A percentile compares a stretch with the other conserved stretches of the same genome.
Conservation (phyloP, 2,797 vertebrate genomes). For the Cetoscarus ocellatus region DNA sequence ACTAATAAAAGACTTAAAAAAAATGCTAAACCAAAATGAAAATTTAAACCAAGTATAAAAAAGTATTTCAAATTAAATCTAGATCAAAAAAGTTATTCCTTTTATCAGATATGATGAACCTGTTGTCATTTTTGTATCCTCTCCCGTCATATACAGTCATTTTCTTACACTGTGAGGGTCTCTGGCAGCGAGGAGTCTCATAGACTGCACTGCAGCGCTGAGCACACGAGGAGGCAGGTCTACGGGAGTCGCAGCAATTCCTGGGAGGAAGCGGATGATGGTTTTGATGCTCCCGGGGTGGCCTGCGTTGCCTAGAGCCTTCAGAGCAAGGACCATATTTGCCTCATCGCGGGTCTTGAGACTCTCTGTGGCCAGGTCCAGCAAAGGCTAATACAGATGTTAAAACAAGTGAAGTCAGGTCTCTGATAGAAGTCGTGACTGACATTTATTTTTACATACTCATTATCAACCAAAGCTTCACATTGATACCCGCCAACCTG, state of each 20-base stretch:
- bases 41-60: no score
- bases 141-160: not conserved
- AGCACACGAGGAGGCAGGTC: conserved; percentile 79
- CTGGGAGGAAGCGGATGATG: conserved; percentile 87
- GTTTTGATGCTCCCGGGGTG: conserved; percentile 88
- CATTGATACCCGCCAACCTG: no score
- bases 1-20: no score
- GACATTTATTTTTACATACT: not conserved
- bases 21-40: no score
- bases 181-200: conserved; percentile 85
- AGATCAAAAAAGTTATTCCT: no score
- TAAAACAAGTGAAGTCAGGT: not conserved
- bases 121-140: not conserved
- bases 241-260: conserved; percentile 76
- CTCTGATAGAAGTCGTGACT: not conserved
- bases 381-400: conserved; percentile 81
- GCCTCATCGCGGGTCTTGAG: conserved; percentile 76
- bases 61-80: no score
- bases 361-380: conserved; percentile 84
- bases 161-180: conserved; percentile 86
- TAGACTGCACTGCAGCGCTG: conserved; percentile 86
- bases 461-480: not conserved
- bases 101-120: no score
- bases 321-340: conserved; percentile 86
- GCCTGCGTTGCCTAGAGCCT: conserved; percentile 90